A percentile compares a stretch with the other conserved stretches of the same genome.
phyloP scores from a whole-genome alignment of 2,113 vertebrate genomes.

The Larimichthys crocea region DNA sequence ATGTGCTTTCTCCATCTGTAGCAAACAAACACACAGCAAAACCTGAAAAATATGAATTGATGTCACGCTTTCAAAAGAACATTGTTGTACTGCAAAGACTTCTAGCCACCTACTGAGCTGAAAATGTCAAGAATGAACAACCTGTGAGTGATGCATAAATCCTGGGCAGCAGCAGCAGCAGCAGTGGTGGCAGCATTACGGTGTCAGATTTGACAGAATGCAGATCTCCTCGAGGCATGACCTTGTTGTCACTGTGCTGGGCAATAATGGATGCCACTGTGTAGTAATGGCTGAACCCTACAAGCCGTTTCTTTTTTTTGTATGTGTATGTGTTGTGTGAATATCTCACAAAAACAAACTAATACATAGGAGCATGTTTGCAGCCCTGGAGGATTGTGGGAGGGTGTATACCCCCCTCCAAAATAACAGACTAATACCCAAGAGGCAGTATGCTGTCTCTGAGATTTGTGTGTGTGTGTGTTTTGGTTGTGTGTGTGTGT shows the following conservation, averaged over 20 bases:
- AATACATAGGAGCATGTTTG: constrained; percentile 1
- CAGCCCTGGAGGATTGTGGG: constrained; percentile 38
- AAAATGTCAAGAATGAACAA: constrained; percentile 68
- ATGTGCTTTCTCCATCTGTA: constrained; percentile 7
- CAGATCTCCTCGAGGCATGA: constrained; percentile 60
- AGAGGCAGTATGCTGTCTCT: constrained; percentile 34
- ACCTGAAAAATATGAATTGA: constrained; percentile 40
- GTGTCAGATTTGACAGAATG: constrained; percentile 62
- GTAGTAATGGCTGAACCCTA: constrained; percentile 27
- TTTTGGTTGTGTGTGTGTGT: not conserved
- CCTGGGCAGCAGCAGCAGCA: constrained; percentile 36
- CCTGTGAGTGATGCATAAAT: constrained; percentile 51
- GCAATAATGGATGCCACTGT: constrained; percentile 52
- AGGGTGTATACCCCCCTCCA: constrained; percentile 3
- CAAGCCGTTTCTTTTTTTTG: not conserved
- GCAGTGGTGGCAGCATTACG: constrained; percentile 9
- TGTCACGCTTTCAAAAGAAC: constrained; percentile 44
- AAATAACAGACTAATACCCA: constrained; percentile 31
- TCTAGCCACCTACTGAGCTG: constrained; percentile 58
- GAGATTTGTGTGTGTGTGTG: constrained; percentile 34
- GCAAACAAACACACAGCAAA: constrained; percentile 7
- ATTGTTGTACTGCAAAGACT: constrained; percentile 51
- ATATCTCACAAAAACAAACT: constrained; percentile 13
- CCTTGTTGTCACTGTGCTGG: constrained; percentile 55
- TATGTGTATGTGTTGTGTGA: constrained; percentile 20